Evolutionary conservation across 2,113 vertebrate genomes (phyloP).

Genomic region (Rhinolophus ferrumequinum): DNA sequence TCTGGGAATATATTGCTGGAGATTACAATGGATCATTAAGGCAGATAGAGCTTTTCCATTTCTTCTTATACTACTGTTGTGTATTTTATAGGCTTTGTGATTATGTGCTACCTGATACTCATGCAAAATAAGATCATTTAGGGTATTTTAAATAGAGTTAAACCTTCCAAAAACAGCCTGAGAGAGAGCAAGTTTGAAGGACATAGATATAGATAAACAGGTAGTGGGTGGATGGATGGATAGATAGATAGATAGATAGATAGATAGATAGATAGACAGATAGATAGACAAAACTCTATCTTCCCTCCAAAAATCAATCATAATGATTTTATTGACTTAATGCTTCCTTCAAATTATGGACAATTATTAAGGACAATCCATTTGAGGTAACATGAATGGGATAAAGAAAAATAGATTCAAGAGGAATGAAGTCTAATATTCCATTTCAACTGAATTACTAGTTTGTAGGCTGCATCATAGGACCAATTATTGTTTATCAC

Average conservation of each 20-base stretch:
- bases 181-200: not conserved
- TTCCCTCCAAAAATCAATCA: slow-evolving; percentile 2
- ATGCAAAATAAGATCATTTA: slow-evolving; percentile 9
- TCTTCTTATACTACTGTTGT: not conserved
- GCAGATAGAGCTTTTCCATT: not conserved
- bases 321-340: slow-evolving; percentile 46
- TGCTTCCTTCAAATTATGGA: not conserved
- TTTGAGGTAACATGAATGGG: slow-evolving; percentile 27
- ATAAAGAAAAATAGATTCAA: slow-evolving; percentile 12
- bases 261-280: not conserved
- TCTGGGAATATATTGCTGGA: not conserved
- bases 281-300: not conserved
- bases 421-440: slow-evolving; percentile 10
- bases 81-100: not conserved
- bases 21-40: not conserved
- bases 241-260: not conserved
- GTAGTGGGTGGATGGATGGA: not conserved
- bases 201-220: not conserved
- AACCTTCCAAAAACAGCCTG: not conserved
- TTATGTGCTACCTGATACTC: not conserved
- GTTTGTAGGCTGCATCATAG: not conserved
- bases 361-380: not conserved
- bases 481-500: not conserved
- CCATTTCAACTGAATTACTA: slow-evolving; percentile 56
- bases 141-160: slow-evolving; percentile 16